A percentile compares a stretch with the other conserved stretches of the same genome.
Conservation (phyloP, 2,888 invertebrate genomes). For the Ischnura elegans region DNA sequence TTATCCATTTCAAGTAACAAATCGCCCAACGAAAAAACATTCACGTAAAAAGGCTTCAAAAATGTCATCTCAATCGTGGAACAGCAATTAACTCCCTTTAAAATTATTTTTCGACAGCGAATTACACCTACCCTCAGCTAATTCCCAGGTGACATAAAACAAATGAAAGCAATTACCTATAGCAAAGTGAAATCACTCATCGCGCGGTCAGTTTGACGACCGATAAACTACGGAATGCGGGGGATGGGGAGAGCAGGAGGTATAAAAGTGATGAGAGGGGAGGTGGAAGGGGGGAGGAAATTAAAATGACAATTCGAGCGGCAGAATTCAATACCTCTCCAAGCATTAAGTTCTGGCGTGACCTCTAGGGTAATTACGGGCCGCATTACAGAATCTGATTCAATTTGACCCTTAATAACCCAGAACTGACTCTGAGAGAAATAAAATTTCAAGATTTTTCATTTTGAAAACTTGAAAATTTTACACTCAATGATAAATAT, state of each 20-base stretch:
- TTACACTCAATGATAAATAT: too few relatives aligned
- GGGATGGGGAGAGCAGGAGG: background rate
- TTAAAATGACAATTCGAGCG: background rate
- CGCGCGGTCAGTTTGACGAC: slow-evolving; percentile 28
- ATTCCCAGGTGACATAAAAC: background rate
- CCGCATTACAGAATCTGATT: too few relatives aligned
- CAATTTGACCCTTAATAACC: too few relatives aligned
- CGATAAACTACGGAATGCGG: background rate
- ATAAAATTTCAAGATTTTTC: too few relatives aligned
- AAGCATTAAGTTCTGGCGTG: background rate
- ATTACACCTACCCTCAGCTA: background rate
- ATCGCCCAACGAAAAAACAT: too few relatives aligned
- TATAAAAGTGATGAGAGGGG: background rate
- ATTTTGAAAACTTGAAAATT: too few relatives aligned
- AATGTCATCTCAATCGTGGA: too few relatives aligned
- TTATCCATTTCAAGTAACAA: too few relatives aligned
- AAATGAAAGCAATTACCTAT: slow-evolving; percentile 33
- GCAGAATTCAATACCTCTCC: background rate
- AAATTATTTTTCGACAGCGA: background rate
- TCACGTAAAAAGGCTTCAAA: too few relatives aligned
- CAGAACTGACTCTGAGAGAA: too few relatives aligned
- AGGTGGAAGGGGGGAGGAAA: background rate
- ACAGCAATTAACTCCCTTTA: too few relatives aligned
- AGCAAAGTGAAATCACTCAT: slow-evolving; percentile 20
- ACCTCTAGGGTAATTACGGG: too few relatives aligned